These are phyloP conservation scores for Pterocles orientalis DNA, from an alignment of 2,113 vertebrate genomes.

Conservation along the genomic window DNA sequence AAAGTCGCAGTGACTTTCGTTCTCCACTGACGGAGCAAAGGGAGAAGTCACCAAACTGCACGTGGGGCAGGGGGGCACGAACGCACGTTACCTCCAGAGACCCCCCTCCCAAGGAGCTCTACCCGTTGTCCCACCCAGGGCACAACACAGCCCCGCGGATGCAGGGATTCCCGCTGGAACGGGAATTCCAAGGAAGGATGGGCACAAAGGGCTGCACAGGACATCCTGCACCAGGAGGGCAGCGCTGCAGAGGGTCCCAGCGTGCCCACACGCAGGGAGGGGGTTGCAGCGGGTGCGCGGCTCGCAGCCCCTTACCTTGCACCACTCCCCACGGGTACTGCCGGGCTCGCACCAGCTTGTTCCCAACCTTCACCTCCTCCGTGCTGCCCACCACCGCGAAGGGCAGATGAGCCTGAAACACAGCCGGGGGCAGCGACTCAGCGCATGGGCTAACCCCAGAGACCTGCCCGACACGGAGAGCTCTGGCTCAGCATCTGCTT, in stretches of 20 bases:
- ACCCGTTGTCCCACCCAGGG: not conserved
- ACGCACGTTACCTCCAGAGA: fast-evolving
- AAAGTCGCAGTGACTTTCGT: conserved; percentile 97
- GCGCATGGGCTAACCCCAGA: fast-evolving
- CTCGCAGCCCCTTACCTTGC: conserved; percentile 83
- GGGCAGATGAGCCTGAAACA: conserved; percentile 90
- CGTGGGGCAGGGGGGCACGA: fast-evolving
- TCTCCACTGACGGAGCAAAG: conserved; percentile 83
- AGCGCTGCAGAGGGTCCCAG: not conserved
- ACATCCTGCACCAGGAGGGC: fast-evolving
- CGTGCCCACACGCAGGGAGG: too few relatives aligned
- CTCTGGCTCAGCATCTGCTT: not conserved
- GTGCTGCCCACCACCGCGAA: conserved; percentile 97
- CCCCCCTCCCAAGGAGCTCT: not conserved
- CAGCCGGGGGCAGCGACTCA: not conserved
- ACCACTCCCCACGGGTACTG: conserved; percentile 98
- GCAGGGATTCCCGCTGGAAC: not conserved
- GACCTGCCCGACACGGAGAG: too few relatives aligned
- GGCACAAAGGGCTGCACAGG: not conserved
- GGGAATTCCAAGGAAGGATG: not conserved
- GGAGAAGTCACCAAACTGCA: not conserved
- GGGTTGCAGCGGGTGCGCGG: not conserved
- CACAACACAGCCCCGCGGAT: not conserved
- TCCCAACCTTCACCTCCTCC: conserved; percentile 97
- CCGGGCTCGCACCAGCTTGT: conserved; percentile 94